Evolutionary conservation across 2,797 vertebrate genomes (phyloP), one percentile per base, ranked within the genome.

Genomic region (Acanthurus leucopareius): DNA sequence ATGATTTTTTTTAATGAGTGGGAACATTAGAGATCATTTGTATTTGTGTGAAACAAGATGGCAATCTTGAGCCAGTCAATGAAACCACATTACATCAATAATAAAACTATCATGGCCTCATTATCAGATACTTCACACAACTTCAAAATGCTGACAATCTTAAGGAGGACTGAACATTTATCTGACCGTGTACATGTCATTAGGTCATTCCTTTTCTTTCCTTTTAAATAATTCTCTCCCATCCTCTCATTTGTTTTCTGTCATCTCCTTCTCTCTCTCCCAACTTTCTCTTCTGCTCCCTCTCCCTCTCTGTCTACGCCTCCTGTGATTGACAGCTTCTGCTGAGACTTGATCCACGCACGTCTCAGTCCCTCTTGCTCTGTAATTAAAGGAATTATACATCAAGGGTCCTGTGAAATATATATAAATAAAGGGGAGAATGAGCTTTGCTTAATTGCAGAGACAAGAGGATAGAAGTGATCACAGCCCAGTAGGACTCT

Each of bases 301-400:
- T 53, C 17, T 3, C 54, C 61, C 42, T 60, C 19, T 53, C 42
- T 51, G 3, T 68, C 40, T 72, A 25, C 51, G 52, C 56, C 58
- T 69, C 25, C 78, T 53, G 19, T 88, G 87, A 92, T 28, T 91
- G 90, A 88, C 80, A 89, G 86, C 73, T 87, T 78, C 83, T 86
- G 74, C 71, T 74, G 77, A 81, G 79, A 80, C 84, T 77, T 72
- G 77, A 91, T 86, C 76, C 78, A 66, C 7, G 5, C 73, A 77
- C 1, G 6, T 60, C 59, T 80, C 67, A 54, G 60, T 80, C 75
- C 62, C 85, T 73, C 71, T 59, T 4, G 19, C 73, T 54, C 70
- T 62, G 53, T 86, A 86, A 93, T 91, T 87, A 93, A 93, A 88
- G 75, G 91, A 93, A 93, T 92, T 89, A 90, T 89, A 89, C 87